A percentile compares a stretch with the other conserved stretches of the same genome.
Conservation (phyloP, 2,113 vertebrate genomes). For the Callocephalon fimbriatum region DNA sequence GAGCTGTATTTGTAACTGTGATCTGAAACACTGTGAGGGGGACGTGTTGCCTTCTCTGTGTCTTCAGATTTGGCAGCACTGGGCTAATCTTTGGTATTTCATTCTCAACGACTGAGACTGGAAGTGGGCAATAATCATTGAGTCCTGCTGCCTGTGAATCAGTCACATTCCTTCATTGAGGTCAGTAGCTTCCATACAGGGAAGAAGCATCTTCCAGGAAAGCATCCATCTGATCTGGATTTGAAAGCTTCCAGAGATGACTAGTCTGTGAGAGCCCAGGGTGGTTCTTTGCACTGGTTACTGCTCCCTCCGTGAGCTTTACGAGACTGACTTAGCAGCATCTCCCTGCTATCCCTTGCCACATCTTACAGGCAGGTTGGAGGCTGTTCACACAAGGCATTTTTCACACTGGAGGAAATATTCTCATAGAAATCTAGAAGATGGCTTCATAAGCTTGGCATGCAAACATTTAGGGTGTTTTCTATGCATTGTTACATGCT, state of each 20-base stretch:
- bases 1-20: not conserved
- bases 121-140: not conserved
- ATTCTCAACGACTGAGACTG: not conserved
- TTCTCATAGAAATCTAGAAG: not conserved
- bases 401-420: not conserved
- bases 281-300: not conserved
- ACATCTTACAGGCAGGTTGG: not conserved
- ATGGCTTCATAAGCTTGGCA: not conserved
- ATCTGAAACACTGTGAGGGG: not conserved
- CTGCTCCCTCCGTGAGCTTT: not conserved
- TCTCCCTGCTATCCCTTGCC: not conserved
- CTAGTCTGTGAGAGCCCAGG: not conserved
- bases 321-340: not conserved
- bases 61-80: not conserved
- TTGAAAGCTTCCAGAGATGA: not conserved
- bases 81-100: not conserved
- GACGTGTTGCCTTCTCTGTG: not conserved
- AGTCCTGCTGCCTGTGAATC: not conserved
- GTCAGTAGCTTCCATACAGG: not conserved
- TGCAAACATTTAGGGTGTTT: not conserved
- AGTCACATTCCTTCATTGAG: not conserved
- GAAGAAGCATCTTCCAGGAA: not conserved
- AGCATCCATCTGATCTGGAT: not conserved
- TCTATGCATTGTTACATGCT: not conserved
- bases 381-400: not conserved